These are phyloP conservation scores for Phataginus tetradactyla DNA, from an alignment of 2,797 vertebrate species.

Conservation along the genomic window DNA sequence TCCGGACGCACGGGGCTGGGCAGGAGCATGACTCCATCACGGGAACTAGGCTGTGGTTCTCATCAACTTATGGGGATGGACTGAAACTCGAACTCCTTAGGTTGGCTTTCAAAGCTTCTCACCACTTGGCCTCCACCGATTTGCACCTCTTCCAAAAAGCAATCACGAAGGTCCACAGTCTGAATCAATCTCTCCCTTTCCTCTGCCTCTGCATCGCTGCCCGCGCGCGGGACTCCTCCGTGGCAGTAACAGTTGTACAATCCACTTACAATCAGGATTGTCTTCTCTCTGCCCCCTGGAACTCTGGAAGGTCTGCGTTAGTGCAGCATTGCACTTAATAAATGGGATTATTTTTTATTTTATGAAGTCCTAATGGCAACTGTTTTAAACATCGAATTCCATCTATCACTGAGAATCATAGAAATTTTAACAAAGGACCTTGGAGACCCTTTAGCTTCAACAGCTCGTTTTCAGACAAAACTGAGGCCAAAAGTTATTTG, in stretches of 20 bases:
- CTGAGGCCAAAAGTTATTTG: not conserved
- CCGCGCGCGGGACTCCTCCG: rapidly evolving
- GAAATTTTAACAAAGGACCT: not conserved
- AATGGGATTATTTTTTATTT: not conserved
- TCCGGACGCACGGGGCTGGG: no score
- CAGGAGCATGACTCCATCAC: rapidly evolving
- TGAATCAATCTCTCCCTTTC: not conserved
- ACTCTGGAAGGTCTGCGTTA: not conserved
- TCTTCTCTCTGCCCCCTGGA: not conserved
- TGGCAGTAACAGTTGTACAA: not conserved
- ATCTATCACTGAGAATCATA: not conserved
- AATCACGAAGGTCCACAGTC: no score
- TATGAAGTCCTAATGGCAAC: not conserved
- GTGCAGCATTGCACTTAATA: no score
- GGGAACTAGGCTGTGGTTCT: rapidly evolving
- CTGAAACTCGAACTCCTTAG: not conserved
- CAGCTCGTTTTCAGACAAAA: not conserved
- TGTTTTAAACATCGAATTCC: not conserved
- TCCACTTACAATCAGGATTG: no score
- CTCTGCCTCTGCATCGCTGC: not conserved
- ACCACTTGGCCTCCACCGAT: no score
- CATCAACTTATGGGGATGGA: not conserved
- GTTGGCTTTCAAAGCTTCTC: rapidly evolving
- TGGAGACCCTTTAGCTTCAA: not conserved
- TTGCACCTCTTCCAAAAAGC: not conserved